A percentile compares a stretch with the other conserved stretches of the same genome.
Evolutionary conservation across 2,888 invertebrate species (phyloP).

Genomic region (Megaustenia siamemsis): DNA sequence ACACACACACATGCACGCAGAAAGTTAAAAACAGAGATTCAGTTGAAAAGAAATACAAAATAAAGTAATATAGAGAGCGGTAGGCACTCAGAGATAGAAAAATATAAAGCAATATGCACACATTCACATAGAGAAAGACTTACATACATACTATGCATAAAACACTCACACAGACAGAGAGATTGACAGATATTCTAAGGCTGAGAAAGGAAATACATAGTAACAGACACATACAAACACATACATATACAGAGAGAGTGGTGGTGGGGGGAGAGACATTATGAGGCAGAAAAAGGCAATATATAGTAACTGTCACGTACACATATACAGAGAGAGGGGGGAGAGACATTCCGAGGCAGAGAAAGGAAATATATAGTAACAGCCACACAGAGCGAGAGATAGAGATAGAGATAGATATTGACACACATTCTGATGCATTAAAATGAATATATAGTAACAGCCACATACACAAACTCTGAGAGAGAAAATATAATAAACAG

Average conservation of each 20-base stretch:
- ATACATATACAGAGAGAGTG: background rate
- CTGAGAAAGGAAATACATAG: background rate
- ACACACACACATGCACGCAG: background rate
- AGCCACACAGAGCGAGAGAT: no score
- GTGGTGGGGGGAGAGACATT: background rate
- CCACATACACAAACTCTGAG: no score
- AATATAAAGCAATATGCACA: no score
- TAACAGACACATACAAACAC: no score
- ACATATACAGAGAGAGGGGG: background rate
- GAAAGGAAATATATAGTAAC: background rate
- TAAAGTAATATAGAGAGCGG: background rate
- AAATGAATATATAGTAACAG: no score
- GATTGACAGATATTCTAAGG: background rate
- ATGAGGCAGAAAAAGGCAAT: background rate
- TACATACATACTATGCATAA: no score
- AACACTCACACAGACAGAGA: no score
- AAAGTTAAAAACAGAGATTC: background rate
- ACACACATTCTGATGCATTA: no score
- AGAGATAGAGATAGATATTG: no score
- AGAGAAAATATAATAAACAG: no score
- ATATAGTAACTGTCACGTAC: background rate
- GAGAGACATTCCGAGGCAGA: background rate
- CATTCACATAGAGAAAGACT: no score
- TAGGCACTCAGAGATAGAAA: no score
- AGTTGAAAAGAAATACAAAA: background rate